Conservation (phyloP, 2,797 vertebrate genomes). For the Graptemys geographica region DNA sequence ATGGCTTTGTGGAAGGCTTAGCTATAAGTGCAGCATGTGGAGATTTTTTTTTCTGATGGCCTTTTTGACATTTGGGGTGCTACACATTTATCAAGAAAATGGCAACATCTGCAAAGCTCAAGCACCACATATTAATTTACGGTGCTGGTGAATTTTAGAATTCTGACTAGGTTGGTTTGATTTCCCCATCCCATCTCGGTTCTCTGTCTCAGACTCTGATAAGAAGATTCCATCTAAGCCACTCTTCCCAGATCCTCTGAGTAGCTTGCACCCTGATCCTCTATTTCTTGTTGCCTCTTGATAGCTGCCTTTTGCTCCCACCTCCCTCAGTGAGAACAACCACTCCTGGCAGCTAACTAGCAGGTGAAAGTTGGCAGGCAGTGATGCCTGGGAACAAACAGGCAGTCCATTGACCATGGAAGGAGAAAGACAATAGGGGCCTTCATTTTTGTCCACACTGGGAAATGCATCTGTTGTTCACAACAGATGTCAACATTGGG, state of each 20-base stretch:
- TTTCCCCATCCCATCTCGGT: background rate
- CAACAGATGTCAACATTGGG: fast-evolving
- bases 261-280: background rate
- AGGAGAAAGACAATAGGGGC: background rate
- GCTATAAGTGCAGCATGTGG: background rate
- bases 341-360: background rate
- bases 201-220: background rate
- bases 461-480: background rate
- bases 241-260: background rate
- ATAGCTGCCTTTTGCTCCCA: background rate
- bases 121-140: background rate
- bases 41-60: fast-evolving
- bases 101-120: fast-evolving
- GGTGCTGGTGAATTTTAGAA: fast-evolving
- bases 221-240: background rate
- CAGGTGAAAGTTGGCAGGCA: background rate
- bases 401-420: background rate
- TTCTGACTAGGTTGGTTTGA: background rate
- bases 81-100: background rate
- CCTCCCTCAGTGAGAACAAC: background rate
- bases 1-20: constrained; percentile 1
- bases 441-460: background rate
- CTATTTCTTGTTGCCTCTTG: background rate
- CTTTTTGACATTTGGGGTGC: background rate
- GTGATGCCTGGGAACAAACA: background rate